Conservation (phyloP, 2,797 vertebrate species). For the Sitta carolinensis region DNA sequence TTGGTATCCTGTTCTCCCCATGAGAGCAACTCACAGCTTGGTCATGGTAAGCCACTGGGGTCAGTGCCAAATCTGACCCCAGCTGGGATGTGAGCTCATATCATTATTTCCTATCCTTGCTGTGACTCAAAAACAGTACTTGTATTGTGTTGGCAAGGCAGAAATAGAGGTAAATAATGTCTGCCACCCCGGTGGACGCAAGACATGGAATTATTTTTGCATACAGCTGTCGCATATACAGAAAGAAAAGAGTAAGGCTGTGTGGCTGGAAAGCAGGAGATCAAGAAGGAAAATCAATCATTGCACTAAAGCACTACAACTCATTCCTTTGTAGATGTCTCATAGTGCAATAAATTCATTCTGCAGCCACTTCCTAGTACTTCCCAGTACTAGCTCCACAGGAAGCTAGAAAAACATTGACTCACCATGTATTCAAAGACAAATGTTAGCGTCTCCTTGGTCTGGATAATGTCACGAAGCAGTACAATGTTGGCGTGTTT, state of each 20-base stretch:
- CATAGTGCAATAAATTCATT: constrained; percentile 46
- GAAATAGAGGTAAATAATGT: not conserved
- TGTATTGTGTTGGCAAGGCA: not conserved
- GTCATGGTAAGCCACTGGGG: not conserved
- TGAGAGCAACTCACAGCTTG: not conserved
- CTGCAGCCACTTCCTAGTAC: not conserved
- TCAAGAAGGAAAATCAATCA: constrained; percentile 30
- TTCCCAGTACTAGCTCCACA: not conserved
- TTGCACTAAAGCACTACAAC: constrained; percentile 10
- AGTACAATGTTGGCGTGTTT: constrained; percentile 92
- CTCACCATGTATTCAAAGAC: constrained; percentile 94
- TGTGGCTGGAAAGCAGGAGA: not conserved
- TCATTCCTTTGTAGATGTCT: constrained; percentile 31
- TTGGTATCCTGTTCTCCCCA: not conserved
- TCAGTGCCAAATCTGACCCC: not conserved
- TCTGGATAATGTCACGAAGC: constrained; percentile 92
- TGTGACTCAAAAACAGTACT: not conserved
- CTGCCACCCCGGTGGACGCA: not conserved
- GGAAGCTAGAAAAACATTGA: constrained; percentile 42
- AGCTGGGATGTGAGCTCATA: not conserved
- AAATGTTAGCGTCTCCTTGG: constrained; percentile 86
- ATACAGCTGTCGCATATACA: not conserved
- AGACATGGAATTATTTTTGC: constrained; percentile 20
- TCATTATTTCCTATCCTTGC: not conserved
- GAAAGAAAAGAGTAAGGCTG: not conserved